These are phyloP conservation scores for Eumacrocentrus americanus DNA, from an alignment of 2,888 invertebrate species.

Conservation along the genomic window DNA sequence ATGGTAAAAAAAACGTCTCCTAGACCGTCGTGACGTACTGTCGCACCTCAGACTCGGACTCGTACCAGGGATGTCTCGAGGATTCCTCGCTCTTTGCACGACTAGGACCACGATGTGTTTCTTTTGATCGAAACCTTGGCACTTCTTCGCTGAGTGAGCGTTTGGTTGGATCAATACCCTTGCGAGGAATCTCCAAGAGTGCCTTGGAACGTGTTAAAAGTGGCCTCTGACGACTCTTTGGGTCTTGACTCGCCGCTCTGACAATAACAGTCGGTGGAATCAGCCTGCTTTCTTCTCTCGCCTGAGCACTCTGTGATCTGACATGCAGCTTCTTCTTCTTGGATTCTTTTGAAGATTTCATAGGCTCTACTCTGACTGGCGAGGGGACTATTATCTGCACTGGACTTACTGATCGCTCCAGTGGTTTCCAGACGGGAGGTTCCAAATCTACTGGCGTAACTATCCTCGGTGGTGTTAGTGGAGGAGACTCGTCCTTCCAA, in stretches of 20 bases:
- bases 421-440: slow-evolving; percentile 54
- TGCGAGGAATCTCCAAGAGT: slow-evolving; percentile 51
- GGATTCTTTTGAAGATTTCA: slow-evolving; percentile 40
- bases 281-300: slow-evolving; percentile 36
- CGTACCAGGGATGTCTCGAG: slow-evolving; percentile 54
- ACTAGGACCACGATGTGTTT: slow-evolving; percentile 46
- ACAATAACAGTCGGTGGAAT: slow-evolving; percentile 40
- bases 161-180: slow-evolving; percentile 47
- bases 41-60: slow-evolving; percentile 49
- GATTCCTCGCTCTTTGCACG: slow-evolving; percentile 58
- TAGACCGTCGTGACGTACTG: slow-evolving; percentile 59
- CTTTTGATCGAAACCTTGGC: slow-evolving; percentile 47
- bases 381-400: slow-evolving; percentile 30
- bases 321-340: slow-evolving; percentile 45
- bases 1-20: slow-evolving; percentile 2
- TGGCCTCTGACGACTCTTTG: slow-evolving; percentile 50
- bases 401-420: slow-evolving; percentile 40
- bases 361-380: slow-evolving; percentile 40
- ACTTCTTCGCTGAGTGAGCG: slow-evolving; percentile 59
- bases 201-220: slow-evolving; percentile 54
- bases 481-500: slow-evolving; percentile 57
- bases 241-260: slow-evolving; percentile 52
- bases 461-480: slow-evolving; percentile 46
- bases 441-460: slow-evolving; percentile 43
- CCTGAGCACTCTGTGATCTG: slow-evolving; percentile 46